Evolutionary conservation across 53 echinoderm and acorn worm species (phyloP), one percentile per base, ranked within the genome.

Genomic region (Patiria pectinifera): DNA sequence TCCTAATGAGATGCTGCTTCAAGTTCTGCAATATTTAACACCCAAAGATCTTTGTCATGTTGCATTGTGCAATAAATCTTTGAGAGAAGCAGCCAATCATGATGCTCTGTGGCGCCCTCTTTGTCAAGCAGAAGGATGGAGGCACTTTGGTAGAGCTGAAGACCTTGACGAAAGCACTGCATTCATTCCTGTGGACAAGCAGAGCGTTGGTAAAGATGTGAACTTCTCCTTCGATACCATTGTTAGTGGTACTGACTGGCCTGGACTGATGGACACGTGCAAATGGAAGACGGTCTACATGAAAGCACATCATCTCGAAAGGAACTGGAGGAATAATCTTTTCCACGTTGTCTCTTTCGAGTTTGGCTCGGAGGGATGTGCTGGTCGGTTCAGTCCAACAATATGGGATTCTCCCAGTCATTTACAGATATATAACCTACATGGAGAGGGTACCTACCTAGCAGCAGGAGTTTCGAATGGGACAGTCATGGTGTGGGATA

Each of bases 231-330:
- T 4, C 3, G 44, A 43, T 12, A 5, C 26, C 5, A 3, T 76
- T 25, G 76, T 35, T 19, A 24, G n/a, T 25, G 13, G 11, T 76
- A 19, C 76, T 22, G 76, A 76, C 76, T 76, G 26, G 44, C 44
- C 76, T 35, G 21, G 4, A n/a, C 76, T 76, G 44, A 22, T n/a
- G 6, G 23, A 76, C 23, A 76, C 76, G 4, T 76, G 76, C 26
- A 76, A 76, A 25, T 76, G 76, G 76, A 76, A 76, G 44, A 22
- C 4, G 5, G 76, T 76, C 4, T 76, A 76, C 76, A 76, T 76
- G 76, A 76, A 24, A 25, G 76, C 76, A 24, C 76, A 43, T 4
- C 44, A 43, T 22, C 76, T 76, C 21, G 76, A 76, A 24, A 25
- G 4, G 3, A 76, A 76, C 76, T 76, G 76, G 76, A 7, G 4